Base-by-base conservation (phyloP, 1,140 invertebrate genomes). In the Drosophila murphyi region DNA sequence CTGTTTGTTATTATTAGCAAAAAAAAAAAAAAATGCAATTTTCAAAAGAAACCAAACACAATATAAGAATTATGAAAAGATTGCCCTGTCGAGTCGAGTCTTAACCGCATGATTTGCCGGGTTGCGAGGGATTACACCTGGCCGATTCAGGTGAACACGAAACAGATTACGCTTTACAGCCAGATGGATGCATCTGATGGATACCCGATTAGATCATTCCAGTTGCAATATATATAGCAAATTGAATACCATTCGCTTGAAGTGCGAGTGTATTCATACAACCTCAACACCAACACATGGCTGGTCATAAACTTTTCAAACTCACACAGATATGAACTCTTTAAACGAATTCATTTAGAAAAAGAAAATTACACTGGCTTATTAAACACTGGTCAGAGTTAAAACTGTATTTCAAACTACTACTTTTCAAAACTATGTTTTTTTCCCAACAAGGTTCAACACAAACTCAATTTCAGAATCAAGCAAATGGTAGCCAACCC, bases 1-100 rank as follows among this genome's bases (percentile, higher is more conserved):
- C 65, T 85, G 80, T 88, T 88, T 88, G 83, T 88, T 88, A 83
- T 88, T 88, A 78, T 88, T 74, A 88, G 85, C 20, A 20, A 65
- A 60, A 67, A 85, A 63, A 56, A 68, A 47, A 57, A 62, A 47
- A 73, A 55, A 67, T 80, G 83, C 83, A 80, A 71, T 77, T 88
- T 87, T 88, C 76, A 71, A 67, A 89, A 83, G 83, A 88, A 82
- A 72, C 72, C 73, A 83, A 83, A 83, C 80, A 87, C 51, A 68
- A 29, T 41, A 34, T 54, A 71, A 65, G 61, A 87, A 82, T 87
- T 88, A 87, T 87, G 82, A 87, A 77, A 82, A 82, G 69, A 79
- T 73, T 77, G 72, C 62, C 78, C 34, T 76, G 74, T 68, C 59
- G 48, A 56, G 51, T 32, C 57, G 62, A 56, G 51, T 32, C 57